phyloP scores from a whole-genome alignment of 2,113 vertebrate genomes.

The Tachycineta bicolor region DNA sequence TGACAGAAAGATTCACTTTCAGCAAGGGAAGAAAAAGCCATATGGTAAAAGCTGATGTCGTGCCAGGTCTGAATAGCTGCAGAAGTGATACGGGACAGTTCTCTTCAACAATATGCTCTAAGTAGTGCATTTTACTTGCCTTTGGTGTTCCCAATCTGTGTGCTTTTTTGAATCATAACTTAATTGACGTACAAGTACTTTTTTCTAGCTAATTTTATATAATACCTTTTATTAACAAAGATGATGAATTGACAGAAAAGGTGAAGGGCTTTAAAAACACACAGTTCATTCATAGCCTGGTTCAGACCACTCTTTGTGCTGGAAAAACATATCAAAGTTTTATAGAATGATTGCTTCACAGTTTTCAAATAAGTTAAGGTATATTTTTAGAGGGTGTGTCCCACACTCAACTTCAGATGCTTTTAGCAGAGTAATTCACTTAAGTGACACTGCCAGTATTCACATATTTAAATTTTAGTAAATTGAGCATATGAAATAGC shows the following conservation, averaged over 20 bases:
- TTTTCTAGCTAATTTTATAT: background rate
- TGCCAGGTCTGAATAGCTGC: constrained; percentile 16
- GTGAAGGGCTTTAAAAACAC: background rate
- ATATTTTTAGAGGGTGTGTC: background rate
- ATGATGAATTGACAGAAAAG: background rate
- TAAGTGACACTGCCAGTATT: background rate
- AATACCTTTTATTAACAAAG: background rate
- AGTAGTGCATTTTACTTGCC: background rate
- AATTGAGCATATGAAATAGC: background rate
- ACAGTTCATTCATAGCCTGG: background rate
- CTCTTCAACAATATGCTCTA: background rate
- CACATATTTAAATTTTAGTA: background rate
- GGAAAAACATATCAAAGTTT: background rate
- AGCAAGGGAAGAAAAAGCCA: constrained; percentile 41
- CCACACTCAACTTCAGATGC: background rate
- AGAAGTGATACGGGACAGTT: constrained; percentile 11
- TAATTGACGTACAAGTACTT: background rate
- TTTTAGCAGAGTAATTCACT: background rate
- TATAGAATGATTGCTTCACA: background rate
- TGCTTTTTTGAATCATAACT: background rate
- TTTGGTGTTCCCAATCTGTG: background rate
- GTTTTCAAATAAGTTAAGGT: background rate
- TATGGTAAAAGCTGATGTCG: constrained; percentile 8
- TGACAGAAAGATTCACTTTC: constrained; percentile 60
- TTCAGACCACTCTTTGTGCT: background rate